Evolutionary conservation across 2,113 vertebrate species (phyloP).

Genomic region (Perca fluviatilis): DNA sequence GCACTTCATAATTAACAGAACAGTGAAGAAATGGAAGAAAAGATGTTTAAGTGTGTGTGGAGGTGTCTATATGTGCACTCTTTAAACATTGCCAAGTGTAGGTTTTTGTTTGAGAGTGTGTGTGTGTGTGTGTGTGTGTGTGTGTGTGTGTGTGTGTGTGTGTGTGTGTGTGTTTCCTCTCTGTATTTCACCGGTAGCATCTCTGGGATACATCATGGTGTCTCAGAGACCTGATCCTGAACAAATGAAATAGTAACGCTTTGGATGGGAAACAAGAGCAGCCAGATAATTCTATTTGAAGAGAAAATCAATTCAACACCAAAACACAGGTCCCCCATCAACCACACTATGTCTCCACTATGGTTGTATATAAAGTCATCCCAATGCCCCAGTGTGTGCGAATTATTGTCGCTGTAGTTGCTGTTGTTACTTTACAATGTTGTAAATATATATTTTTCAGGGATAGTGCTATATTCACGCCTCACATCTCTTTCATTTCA

Average conservation of each 20-base stretch:
- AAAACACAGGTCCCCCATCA: slow-evolving; percentile 54
- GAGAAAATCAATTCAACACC: slow-evolving; percentile 73
- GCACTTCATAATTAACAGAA: slow-evolving; percentile 17
- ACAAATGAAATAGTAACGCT: slow-evolving; percentile 75
- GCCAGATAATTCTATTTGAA: slow-evolving; percentile 67
- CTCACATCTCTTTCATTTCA: too few species aligned
- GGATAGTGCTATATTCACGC: background rate
- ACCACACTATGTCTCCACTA: slow-evolving; percentile 21
- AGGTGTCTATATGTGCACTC: background rate
- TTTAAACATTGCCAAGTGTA: background rate
- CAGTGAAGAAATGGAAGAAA: background rate
- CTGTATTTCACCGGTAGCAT: slow-evolving; percentile 34
- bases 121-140: background rate
- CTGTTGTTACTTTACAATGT: slow-evolving; percentile 19
- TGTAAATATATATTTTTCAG: background rate
- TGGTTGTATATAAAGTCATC: slow-evolving; percentile 43
- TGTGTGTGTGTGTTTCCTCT: background rate
- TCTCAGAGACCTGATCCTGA: slow-evolving; percentile 64
- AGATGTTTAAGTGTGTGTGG: background rate
- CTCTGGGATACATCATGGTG: slow-evolving; percentile 30
- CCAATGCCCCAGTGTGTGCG: background rate
- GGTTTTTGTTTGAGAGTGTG: background rate
- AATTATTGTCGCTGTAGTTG: background rate
- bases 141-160: background rate
- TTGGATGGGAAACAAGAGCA: slow-evolving; percentile 60